Evolutionary conservation across 1,140 invertebrate genomes (phyloP).

Genomic region (Bombus difficillimus): DNA sequence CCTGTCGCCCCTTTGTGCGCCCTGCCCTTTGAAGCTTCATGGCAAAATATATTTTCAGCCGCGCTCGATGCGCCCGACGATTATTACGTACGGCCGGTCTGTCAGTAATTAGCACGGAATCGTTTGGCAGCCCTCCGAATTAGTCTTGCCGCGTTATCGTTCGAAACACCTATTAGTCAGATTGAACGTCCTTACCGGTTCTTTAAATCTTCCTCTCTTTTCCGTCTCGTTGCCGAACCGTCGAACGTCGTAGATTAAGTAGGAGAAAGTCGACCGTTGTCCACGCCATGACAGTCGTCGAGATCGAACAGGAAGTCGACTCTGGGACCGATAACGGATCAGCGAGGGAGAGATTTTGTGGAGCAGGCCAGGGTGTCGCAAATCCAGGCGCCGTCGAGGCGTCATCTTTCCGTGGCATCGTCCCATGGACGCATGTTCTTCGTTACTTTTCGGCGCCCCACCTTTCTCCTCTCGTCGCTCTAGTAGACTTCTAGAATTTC

Average conservation of each 20-base stretch:
- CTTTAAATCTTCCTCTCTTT: not conserved
- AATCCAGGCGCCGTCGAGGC: conserved; percentile 76
- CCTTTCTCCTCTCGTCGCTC: conserved; percentile 52
- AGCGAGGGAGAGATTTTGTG: conserved; percentile 65
- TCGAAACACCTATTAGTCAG: conserved; percentile 22
- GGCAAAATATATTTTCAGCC: conserved; percentile 52
- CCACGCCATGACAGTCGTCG: no score
- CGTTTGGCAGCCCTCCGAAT: conserved; percentile 15
- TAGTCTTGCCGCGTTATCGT: conserved; percentile 27
- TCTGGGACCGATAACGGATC: conserved; percentile 32
- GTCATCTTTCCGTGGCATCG: conserved; percentile 79
- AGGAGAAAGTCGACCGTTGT: conserved; percentile 7
- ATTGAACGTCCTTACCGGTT: not conserved
- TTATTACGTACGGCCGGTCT: conserved; percentile 56
- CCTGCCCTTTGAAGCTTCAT: conserved; percentile 48
- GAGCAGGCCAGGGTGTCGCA: conserved; percentile 60
- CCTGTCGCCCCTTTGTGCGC: conserved; percentile 52
- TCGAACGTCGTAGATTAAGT: not conserved
- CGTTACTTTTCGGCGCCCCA: not conserved
- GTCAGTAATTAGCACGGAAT: conserved; percentile 28
- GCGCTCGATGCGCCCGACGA: conserved; percentile 15
- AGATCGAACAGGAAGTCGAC: conserved; percentile 7
- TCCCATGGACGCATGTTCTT: conserved; percentile 49
- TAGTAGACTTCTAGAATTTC: conserved; percentile 68
- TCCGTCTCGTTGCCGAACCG: no score